Evolutionary conservation across 1,140 invertebrate species (phyloP), one percentile per base, ranked within the genome.

Genomic region (Cyrtorhinus lividipennis): DNA sequence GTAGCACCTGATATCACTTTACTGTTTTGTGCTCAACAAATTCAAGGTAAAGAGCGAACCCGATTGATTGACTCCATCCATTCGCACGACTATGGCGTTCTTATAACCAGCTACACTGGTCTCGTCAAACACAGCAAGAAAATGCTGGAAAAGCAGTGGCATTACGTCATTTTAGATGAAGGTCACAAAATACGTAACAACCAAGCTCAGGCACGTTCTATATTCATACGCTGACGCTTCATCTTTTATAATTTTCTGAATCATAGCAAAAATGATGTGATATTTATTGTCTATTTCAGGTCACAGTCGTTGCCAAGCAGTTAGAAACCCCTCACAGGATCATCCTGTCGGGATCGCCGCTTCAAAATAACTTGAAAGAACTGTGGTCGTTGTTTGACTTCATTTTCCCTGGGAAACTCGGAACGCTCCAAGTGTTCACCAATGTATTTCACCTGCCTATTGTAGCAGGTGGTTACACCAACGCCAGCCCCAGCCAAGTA

Each of bases 371-470:
- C 70, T 77, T 98, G n/a, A 86, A 87, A 71, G 93, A 96, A 78
- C 71, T 96, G 2, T 96, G 93, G 93, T 96, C 93, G 23, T 73
- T 98, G 12, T 94, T 98, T 78, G 95, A 98, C 75, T 98, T 98
- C 73, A 85, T 98, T 67, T 87, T 90, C 73, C 95, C 95, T 1
- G 91, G 93, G 0, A 89, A 95, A 73, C 77, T 97, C 53, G 95
- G 94, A 2, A 90, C 88, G n/a, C 74, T 95, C 57, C 82, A 82
- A 67, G 86, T 84, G 63, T 98, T 98, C 74, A 82, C 91, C 74
- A 85, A 92, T 67, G 83, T 95, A 73, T 95, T 96, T 76, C 85
- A 88, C 13, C 80, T 83, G 30, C 95, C 95, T 0, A 98, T 98
- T 67, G 90, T 89, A 10, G 87, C 92, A 69, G 95, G 94, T 30